A percentile compares a stretch with the other conserved stretches of the same genome.
These are phyloP conservation scores for Heliothis subflexa DNA, from an alignment of 1,140 invertebrate genomes.

Conservation along the genomic window DNA sequence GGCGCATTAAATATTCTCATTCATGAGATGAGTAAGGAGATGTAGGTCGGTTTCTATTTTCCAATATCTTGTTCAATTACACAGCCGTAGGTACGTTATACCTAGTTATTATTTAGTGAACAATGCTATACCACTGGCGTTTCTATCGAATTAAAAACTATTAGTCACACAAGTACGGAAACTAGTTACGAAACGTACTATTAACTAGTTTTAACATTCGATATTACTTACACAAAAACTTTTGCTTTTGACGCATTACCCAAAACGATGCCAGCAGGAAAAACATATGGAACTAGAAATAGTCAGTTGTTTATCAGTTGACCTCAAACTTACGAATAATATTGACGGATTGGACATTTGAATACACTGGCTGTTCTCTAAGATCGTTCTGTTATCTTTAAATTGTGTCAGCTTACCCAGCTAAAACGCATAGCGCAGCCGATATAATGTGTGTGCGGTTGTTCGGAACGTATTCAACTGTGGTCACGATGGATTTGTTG, in stretches of 20 bases:
- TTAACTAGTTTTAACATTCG: constrained; percentile 1
- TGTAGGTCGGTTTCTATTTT: too few species aligned
- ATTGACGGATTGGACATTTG: background rate
- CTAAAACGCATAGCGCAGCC: constrained; percentile 74
- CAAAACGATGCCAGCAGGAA: background rate
- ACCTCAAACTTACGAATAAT: constrained; percentile 18
- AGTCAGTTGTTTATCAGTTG: constrained; percentile 14
- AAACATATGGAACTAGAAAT: constrained; percentile 4
- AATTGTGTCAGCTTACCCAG: constrained; percentile 65
- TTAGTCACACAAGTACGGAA: constrained; percentile 23
- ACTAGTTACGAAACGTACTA: constrained; percentile 14
- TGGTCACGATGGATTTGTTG: constrained; percentile 75
- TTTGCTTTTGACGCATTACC: too few species aligned
- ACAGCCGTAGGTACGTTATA: too few species aligned
- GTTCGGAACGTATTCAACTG: constrained; percentile 76
- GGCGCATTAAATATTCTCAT: too few species aligned
- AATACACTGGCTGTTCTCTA: constrained; percentile 18
- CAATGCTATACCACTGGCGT: background rate
- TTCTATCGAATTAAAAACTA: constrained; percentile 14
- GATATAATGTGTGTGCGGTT: constrained; percentile 79
- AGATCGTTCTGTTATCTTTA: background rate
- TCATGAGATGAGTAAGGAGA: too few species aligned
- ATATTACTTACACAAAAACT: too few species aligned
- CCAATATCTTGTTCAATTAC: too few species aligned
- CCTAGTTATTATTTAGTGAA: background rate